A percentile compares a stretch with the other conserved stretches of the same genome.
Evolutionary conservation across 1,140 invertebrate genomes (phyloP).

Genomic region (Octopus sinensis): DNA sequence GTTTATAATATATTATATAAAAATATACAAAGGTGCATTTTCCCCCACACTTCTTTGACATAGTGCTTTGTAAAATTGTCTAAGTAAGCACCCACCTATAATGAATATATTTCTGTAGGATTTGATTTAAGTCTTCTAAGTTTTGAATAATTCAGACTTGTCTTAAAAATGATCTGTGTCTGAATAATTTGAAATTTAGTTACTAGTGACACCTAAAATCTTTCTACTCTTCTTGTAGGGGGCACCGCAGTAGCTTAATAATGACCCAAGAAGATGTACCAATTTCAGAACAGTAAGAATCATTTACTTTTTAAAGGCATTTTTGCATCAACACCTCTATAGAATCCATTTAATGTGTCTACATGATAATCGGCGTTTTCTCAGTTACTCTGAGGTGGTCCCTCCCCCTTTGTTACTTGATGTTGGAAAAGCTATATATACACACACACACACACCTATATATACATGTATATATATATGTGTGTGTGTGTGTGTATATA

Average conservation of each 20-base stretch:
- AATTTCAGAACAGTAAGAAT: constrained; percentile 35
- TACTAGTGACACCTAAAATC: not conserved
- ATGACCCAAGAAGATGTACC: constrained; percentile 43
- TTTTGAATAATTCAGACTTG: not conserved
- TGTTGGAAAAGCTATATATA: not conserved
- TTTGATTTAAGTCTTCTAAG: not conserved
- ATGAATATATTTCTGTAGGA: no score
- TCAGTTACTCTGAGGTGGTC: no score
- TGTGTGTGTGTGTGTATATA: not conserved
- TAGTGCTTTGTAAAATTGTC: no score
- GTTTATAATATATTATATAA: no score
- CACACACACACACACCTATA: not conserved
- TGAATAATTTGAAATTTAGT: no score
- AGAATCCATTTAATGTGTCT: no score
- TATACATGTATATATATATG: not conserved
- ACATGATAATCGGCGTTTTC: no score
- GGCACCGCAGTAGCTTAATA: constrained; percentile 47
- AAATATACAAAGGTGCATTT: no score
- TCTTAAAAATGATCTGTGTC: not conserved
- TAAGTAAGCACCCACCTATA: no score
- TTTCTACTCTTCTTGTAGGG: constrained; percentile 33
- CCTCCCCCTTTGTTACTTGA: no score
- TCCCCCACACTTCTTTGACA: no score
- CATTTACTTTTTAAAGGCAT: not conserved
- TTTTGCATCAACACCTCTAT: no score